A percentile compares a stretch with the other conserved stretches of the same genome.
Conservation (phyloP, 2,797 vertebrate species). For the Acipenser ruthenus region DNA sequence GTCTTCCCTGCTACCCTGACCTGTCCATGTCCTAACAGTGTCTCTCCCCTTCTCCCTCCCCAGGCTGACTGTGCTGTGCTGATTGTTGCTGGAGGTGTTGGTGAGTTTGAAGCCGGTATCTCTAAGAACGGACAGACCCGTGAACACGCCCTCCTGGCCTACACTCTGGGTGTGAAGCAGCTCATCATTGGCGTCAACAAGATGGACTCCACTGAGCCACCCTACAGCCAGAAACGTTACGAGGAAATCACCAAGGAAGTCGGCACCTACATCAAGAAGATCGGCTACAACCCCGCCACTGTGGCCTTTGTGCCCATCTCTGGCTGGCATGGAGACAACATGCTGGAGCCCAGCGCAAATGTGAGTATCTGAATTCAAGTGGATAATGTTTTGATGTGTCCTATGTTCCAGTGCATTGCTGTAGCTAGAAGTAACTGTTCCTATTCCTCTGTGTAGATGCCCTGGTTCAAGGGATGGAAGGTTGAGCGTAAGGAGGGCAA, state of each 20-base stretch:
- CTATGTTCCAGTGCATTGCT: background rate
- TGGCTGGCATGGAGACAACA: constrained; percentile 75
- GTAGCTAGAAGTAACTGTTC: too few species aligned
- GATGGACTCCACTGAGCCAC: too few species aligned
- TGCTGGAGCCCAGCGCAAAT: constrained; percentile 63
- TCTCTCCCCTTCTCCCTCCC: background rate
- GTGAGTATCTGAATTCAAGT: constrained; percentile 23
- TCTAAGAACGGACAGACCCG: constrained; percentile 34
- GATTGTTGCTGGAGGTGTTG: constrained; percentile 25
- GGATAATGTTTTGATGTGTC: background rate
- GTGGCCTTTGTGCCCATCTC: constrained; percentile 69
- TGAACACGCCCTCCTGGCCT: constrained; percentile 31
- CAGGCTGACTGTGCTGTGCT: constrained; percentile 30
- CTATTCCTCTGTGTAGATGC: constrained; percentile 30
- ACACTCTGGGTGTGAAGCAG: constrained; percentile 30
- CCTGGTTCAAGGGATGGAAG: constrained; percentile 52
- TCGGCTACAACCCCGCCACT: constrained; percentile 22
- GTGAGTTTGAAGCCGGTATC: constrained; percentile 30
- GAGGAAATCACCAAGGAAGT: constrained; percentile 34
- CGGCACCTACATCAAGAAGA: constrained; percentile 31
- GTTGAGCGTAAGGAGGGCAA: constrained; percentile 45
- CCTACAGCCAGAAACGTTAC: constrained; percentile 19
- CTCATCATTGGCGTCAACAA: constrained; percentile 13
- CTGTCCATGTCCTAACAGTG: background rate
- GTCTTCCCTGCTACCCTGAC: background rate